These are phyloP conservation scores for Nesogale talazaci DNA, from an alignment of 2,113 vertebrate species.

Conservation along the genomic window DNA sequence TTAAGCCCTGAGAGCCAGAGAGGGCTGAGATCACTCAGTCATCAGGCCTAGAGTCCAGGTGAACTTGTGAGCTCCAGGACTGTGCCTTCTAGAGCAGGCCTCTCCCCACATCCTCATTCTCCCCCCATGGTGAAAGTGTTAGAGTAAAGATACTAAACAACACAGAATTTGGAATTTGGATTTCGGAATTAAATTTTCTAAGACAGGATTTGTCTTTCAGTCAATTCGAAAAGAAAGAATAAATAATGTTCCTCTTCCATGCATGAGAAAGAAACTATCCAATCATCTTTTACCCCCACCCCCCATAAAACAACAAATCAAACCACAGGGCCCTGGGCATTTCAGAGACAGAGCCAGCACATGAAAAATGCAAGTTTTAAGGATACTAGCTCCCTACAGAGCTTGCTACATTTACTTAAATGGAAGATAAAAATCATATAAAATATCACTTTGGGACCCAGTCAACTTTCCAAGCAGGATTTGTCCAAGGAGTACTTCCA, in stretches of 20 bases:
- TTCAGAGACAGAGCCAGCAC: not conserved
- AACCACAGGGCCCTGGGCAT: not conserved
- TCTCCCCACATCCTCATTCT: not conserved
- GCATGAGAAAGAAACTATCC: not conserved
- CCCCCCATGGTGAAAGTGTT: not conserved
- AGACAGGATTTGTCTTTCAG: not conserved
- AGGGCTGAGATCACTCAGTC: not conserved
- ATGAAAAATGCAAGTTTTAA: not conserved
- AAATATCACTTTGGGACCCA: conserved; percentile 17
- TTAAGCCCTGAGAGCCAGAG: not conserved
- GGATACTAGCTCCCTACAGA: not conserved
- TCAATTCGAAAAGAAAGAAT: conserved; percentile 39
- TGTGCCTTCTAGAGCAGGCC: not conserved
- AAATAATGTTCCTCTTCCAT: conserved; percentile 44
- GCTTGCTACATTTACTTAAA: conserved; percentile 31
- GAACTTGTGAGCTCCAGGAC: not conserved
- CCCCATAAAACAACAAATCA: not conserved
- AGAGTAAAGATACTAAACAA: conserved; percentile 32
- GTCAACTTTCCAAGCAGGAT: conserved; percentile 21
- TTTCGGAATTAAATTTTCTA: conserved; percentile 3
- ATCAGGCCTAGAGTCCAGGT: not conserved
- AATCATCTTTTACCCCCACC: not conserved
- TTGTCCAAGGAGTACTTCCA: conserved; percentile 31
- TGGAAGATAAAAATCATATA: too few species aligned
- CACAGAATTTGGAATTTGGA: not conserved